Evolutionary conservation across 2,113 vertebrate species (phyloP).

Genomic region (Eublepharis macularius): DNA sequence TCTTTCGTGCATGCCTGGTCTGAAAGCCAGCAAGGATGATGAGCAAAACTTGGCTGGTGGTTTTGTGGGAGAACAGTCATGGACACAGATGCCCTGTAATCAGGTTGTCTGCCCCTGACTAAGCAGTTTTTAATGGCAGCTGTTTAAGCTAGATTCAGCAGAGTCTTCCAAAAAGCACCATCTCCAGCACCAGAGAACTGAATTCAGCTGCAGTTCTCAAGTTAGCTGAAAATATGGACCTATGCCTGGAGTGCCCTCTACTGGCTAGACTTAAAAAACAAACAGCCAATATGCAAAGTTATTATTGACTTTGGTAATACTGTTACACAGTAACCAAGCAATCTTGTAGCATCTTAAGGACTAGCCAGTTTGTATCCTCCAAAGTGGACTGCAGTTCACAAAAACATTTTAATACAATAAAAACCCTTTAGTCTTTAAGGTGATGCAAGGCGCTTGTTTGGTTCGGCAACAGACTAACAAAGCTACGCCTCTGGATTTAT

Average conservation of each 20-base stretch:
- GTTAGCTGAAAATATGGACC: background rate
- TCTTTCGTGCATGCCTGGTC: background rate
- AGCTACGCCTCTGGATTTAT: too few species aligned
- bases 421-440: too few species aligned
- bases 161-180: background rate
- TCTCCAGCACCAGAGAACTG: background rate
- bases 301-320: background rate
- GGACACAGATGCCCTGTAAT: background rate
- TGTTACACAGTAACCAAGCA: background rate
- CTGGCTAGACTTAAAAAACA: background rate
- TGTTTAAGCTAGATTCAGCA: background rate
- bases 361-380: too few species aligned
- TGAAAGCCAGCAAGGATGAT: background rate
- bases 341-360: background rate
- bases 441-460: too few species aligned
- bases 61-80: background rate
- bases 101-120: background rate
- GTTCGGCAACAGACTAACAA: too few species aligned
- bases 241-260: background rate
- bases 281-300: background rate
- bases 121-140: background rate
- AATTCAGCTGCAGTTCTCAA: background rate
- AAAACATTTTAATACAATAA: too few species aligned
- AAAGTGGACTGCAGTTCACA: too few species aligned
- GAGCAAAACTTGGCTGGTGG: background rate